Evolutionary conservation across 1,140 invertebrate species (phyloP).

Genomic region (Listronotus oregonensis): DNA sequence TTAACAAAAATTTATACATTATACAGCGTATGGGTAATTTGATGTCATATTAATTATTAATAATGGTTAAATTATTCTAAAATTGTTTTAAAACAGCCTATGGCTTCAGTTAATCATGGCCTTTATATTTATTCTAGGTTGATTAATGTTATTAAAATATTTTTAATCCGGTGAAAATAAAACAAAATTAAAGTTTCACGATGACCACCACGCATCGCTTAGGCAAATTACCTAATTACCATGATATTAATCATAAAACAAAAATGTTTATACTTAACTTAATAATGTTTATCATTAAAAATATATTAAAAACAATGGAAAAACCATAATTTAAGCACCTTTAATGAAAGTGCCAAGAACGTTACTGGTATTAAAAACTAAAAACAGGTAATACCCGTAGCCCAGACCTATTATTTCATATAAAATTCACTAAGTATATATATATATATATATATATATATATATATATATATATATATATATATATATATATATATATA

Average conservation of each 20-base stretch:
- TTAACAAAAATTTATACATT: background rate
- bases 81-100: conserved; percentile 10
- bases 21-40: conserved; percentile 14
- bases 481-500: too few relatives aligned
- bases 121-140: conserved; percentile 3
- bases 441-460: too few relatives aligned
- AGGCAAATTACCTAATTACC: background rate
- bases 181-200: conserved; percentile 10
- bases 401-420: conserved; percentile 15
- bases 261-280: conserved; percentile 4
- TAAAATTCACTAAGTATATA: too few relatives aligned
- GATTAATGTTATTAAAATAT: conserved; percentile 3
- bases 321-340: background rate
- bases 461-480: too few relatives aligned
- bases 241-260: background rate
- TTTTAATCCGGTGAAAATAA: conserved; percentile 19
- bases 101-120: conserved; percentile 8
- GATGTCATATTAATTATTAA: conserved; percentile 22
- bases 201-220: background rate
- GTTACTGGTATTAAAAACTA: background rate
- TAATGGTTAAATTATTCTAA: conserved; percentile 23
- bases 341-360: conserved; percentile 2
- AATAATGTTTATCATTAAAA: background rate
- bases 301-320: conserved; percentile 2
- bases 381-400: conserved; percentile 10